Evolutionary conservation across 1,140 invertebrate species (phyloP).

Genomic region (Drosophila mayri): DNA sequence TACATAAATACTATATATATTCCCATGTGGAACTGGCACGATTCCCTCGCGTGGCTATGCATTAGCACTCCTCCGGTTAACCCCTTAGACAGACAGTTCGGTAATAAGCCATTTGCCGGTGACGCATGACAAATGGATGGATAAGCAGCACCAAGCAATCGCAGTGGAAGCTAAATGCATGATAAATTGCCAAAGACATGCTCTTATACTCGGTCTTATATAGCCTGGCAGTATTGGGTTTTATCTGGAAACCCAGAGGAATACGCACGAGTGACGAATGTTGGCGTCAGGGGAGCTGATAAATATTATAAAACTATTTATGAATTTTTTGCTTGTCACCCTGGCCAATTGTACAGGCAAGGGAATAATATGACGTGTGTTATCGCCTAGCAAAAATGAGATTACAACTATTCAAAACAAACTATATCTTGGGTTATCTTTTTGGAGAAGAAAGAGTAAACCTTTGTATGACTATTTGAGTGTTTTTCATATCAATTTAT

Average conservation of each 20-base stretch:
- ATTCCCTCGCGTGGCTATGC: slow-evolving; percentile 7
- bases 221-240: not conserved
- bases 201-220: slow-evolving; percentile 12
- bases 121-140: slow-evolving; percentile 36
- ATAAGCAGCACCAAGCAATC: slow-evolving; percentile 29
- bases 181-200: slow-evolving; percentile 43
- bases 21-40: not conserved
- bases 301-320: slow-evolving; percentile 42
- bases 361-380: not conserved
- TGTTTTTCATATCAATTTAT: not conserved
- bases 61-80: slow-evolving; percentile 4
- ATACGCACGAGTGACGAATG: slow-evolving; percentile 33
- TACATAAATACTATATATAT: not conserved
- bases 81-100: slow-evolving; percentile 13
- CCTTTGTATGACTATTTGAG: not conserved
- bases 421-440: not conserved
- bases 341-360: slow-evolving; percentile 10
- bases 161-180: slow-evolving; percentile 20
- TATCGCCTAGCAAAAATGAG: not conserved
- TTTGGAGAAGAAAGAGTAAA: not conserved
- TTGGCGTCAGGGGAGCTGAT: slow-evolving; percentile 17
- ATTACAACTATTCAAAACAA: slow-evolving; percentile 10
- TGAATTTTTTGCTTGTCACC: slow-evolving; percentile 47
- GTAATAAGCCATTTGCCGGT: slow-evolving; percentile 10
- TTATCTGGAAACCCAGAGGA: slow-evolving; percentile 13